These are phyloP conservation scores for Nansenia antarctica DNA, from an alignment of 2,113 vertebrate species.

Conservation along the genomic window DNA sequence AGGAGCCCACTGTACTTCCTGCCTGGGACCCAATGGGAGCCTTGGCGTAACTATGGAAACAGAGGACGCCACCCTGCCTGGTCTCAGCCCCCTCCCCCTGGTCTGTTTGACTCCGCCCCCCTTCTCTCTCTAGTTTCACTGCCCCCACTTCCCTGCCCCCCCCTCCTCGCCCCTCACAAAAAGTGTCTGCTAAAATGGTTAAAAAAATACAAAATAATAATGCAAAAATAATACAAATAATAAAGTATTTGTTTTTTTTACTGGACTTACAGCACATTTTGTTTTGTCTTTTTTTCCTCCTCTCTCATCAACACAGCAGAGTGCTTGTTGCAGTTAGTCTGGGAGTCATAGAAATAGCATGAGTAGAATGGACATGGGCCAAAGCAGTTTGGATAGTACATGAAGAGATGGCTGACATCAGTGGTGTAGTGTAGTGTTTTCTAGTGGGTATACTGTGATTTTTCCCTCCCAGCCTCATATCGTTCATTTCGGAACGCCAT, in stretches of 20 bases:
- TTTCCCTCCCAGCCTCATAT: too few relatives aligned
- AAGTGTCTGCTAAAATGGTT: too few relatives aligned
- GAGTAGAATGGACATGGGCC: too few relatives aligned
- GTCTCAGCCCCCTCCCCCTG: conserved; percentile 38
- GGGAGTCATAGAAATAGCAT: too few relatives aligned
- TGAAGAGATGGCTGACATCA: too few relatives aligned
- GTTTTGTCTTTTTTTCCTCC: conserved; percentile 7
- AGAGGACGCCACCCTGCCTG: conserved; percentile 4
- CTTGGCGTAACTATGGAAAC: conserved; percentile 77
- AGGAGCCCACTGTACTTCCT: conserved; percentile 87
- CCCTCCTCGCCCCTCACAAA: too few relatives aligned
- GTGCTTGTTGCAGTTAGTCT: conserved; percentile 11
- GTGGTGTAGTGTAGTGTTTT: too few relatives aligned
- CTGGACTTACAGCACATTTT: conserved; percentile 38
- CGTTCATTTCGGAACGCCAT: too few relatives aligned
- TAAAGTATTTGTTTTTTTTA: conserved; percentile 69
- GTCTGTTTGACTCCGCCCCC: conserved; percentile 59
- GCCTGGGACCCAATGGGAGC: conserved; percentile 99
- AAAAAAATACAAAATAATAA: too few relatives aligned
- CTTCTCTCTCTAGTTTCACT: conserved; percentile 59
- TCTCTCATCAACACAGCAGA: neutral
- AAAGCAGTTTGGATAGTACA: too few relatives aligned
- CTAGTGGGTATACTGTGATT: too few relatives aligned
- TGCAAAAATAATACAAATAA: conserved; percentile 70
- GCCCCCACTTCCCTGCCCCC: conserved; percentile 30